Evolutionary conservation across 2,888 invertebrate species (phyloP).

Genomic region (Tuberolachnus salignus): DNA sequence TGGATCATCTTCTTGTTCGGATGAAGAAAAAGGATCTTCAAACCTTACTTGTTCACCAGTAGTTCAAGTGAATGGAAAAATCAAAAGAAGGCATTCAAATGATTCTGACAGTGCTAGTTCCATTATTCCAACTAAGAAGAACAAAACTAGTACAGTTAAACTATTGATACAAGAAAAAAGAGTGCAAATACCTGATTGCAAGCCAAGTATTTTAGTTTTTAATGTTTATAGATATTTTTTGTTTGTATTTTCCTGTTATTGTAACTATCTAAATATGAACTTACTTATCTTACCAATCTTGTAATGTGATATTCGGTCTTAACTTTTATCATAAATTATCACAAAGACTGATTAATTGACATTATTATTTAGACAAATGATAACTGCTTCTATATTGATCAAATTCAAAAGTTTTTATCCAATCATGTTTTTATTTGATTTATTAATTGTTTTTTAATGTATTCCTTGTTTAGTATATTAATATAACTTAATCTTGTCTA

Average conservation of each 20-base stretch:
- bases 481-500: no score
- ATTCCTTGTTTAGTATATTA: no score
- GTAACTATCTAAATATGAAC: no score
- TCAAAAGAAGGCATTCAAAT: slow-evolving; percentile 40
- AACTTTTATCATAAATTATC: no score
- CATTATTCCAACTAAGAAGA: slow-evolving; percentile 57
- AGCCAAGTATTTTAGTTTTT: slow-evolving; percentile 46
- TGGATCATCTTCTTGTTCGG: slow-evolving; percentile 37
- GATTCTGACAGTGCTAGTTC: slow-evolving; percentile 48
- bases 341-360: no score
- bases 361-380: no score
- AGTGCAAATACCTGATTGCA: slow-evolving; percentile 49
- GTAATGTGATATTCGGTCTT: no score
- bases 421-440: no score
- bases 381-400: no score
- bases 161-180: slow-evolving; percentile 60
- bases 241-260: background rate
- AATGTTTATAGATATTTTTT: background rate
- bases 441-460: no score
- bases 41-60: background rate
- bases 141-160: slow-evolving; percentile 60
- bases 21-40: slow-evolving; percentile 27
- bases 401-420: no score
- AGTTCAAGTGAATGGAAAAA: slow-evolving; percentile 33
- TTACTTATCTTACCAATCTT: no score